Percentiles rank a stretch among this genome's conserved stretches.
phyloP scores from a whole-genome alignment of 2,113 vertebrate species.

The Cyanistes caeruleus region DNA sequence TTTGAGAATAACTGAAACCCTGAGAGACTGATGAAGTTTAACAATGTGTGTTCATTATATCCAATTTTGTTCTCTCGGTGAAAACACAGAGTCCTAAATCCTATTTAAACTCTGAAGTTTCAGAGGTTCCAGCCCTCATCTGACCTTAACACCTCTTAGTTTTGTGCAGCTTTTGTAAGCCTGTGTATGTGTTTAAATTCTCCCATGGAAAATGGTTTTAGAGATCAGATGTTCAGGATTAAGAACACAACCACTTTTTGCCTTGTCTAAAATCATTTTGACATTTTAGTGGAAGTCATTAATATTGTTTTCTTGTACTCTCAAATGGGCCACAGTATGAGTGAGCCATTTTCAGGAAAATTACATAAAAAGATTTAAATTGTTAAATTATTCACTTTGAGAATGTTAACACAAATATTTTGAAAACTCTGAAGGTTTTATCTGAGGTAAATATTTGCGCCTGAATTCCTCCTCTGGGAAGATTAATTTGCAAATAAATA shows the following conservation, averaged over 20 bases:
- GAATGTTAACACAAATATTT: neutral
- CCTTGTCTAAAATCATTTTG: slow-evolving; percentile 25
- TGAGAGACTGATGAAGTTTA: slow-evolving; percentile 72
- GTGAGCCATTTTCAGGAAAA: neutral
- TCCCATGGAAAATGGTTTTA: slow-evolving; percentile 3
- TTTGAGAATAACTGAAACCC: slow-evolving; percentile 67
- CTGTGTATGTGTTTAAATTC: slow-evolving; percentile 23
- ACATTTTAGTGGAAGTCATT: neutral
- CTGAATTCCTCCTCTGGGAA: neutral
- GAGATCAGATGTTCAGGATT: slow-evolving; percentile 14
- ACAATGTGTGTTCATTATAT: slow-evolving; percentile 67
- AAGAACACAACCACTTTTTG: neutral
- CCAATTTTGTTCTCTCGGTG: slow-evolving; percentile 62
- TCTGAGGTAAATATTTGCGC: neutral
- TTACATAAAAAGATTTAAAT: neutral
- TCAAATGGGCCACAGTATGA: neutral
- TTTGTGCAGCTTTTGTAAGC: slow-evolving; percentile 30
- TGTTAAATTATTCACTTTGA: neutral
- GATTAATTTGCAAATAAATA: neutral
- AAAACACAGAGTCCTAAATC: slow-evolving; percentile 63
- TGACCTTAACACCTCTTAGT: slow-evolving; percentile 21
- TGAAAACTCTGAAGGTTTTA: neutral
- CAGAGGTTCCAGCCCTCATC: slow-evolving; percentile 12
- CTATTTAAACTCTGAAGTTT: slow-evolving; percentile 68
- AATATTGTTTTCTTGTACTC: neutral